A percentile compares a stretch with the other conserved stretches of the same genome.
phyloP scores from a whole-genome alignment of 92 coral and sea anemone genomes.

The Phenganax subtilis region DNA sequence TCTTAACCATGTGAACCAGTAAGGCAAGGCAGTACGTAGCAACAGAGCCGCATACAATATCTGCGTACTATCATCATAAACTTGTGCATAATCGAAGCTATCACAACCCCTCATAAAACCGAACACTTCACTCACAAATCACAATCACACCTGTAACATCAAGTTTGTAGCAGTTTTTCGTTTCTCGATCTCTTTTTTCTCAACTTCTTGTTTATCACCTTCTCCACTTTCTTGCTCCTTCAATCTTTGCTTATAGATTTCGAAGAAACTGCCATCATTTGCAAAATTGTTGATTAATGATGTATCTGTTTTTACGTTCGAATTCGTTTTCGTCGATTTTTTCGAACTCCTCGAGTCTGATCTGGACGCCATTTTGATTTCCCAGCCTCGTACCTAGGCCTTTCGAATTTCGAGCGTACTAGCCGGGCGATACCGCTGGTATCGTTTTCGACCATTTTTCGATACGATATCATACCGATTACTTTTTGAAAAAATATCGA shows the following conservation, averaged over 20 bases:
- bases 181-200: neutral
- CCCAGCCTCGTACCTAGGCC: too few species aligned
- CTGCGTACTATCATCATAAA: too few species aligned
- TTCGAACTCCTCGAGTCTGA: neutral
- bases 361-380: constrained; percentile 6
- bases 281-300: constrained; percentile 56
- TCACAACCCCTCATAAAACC: too few species aligned
- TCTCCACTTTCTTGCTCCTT: constrained; percentile 59
- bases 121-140: neutral
- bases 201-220: constrained; percentile 10
- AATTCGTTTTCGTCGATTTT: neutral
- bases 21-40: too few species aligned
- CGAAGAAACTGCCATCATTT: constrained; percentile 93
- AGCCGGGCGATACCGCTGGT: too few species aligned
- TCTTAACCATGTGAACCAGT: too few species aligned
- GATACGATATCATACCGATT: too few species aligned
- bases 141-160: constrained; percentile 30
- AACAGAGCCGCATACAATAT: too few species aligned
- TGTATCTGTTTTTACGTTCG: neutral
- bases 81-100: too few species aligned
- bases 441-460: too few species aligned
- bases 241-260: constrained; percentile 72
- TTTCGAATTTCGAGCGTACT: too few species aligned
- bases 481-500: too few species aligned
- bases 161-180: constrained; percentile 12